Conservation (phyloP, 2,797 vertebrate genomes). For the Ptychadena robeensis region DNA sequence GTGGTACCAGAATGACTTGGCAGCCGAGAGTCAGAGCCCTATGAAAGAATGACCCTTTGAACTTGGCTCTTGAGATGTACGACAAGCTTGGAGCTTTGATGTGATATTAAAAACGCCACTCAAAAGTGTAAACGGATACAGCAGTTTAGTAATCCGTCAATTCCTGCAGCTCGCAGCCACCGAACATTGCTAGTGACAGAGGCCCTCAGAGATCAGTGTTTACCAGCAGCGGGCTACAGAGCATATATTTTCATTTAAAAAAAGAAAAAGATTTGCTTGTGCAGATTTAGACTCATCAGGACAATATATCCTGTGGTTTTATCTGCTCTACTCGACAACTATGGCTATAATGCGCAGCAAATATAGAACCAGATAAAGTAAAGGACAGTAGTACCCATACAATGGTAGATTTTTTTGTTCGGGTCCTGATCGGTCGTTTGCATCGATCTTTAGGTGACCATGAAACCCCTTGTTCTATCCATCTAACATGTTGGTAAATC, state of each 20-base stretch:
- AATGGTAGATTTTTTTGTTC: too few species aligned
- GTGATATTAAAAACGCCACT: constrained; percentile 49
- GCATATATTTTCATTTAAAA: background rate
- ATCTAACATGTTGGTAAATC: too few species aligned
- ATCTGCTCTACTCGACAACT: background rate
- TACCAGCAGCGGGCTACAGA: background rate
- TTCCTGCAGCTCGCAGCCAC: constrained; percentile 24
- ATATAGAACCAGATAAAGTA: too few species aligned
- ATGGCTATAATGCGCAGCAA: background rate
- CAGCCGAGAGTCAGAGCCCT: constrained; percentile 64
- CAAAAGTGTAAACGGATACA: constrained; percentile 38
- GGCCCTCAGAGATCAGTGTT: background rate
- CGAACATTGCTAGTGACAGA: constrained; percentile 2
- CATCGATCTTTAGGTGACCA: too few species aligned
- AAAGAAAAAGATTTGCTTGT: background rate
- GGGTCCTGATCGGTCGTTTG: too few species aligned
- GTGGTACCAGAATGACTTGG: constrained; percentile 66
- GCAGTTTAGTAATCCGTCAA: constrained; percentile 47
- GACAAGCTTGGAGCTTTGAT: constrained; percentile 56
- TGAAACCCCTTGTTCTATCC: too few species aligned
- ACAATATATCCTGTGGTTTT: background rate
- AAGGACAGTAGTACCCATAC: too few species aligned
- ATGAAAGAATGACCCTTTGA: constrained; percentile 55
- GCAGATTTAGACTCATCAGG: background rate
- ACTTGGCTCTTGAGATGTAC: constrained; percentile 55